Evolutionary conservation across 1,140 invertebrate genomes (phyloP).

Genomic region (Diachasmimorpha longicaudata): DNA sequence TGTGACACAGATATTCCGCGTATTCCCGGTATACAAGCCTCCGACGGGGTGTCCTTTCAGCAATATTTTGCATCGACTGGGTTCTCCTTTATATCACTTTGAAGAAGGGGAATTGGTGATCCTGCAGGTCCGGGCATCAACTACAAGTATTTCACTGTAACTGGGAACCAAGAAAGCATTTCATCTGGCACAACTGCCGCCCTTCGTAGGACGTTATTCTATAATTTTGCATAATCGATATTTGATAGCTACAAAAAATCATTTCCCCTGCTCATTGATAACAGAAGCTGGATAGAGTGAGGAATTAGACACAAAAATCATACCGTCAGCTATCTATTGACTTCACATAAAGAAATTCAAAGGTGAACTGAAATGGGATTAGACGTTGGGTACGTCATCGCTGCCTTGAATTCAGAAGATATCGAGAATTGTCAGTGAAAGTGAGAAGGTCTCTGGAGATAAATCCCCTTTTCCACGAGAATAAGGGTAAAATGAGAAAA

Average conservation of each 20-base stretch:
- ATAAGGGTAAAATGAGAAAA: neutral
- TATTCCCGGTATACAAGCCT: neutral
- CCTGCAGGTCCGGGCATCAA: neutral
- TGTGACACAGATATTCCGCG: neutral
- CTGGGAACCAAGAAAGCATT: too few relatives aligned
- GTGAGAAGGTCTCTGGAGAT: neutral
- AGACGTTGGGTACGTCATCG: constrained; percentile 18
- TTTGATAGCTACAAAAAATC: too few relatives aligned
- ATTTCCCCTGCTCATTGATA: too few relatives aligned
- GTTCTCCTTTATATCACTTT: neutral
- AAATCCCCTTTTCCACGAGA: neutral
- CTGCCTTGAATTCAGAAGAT: constrained; percentile 17
- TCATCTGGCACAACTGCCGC: too few relatives aligned
- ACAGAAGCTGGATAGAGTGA: too few relatives aligned
- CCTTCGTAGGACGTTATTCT: too few relatives aligned
- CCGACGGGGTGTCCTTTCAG: neutral
- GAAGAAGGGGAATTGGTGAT: neutral
- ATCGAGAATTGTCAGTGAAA: constrained; percentile 23
- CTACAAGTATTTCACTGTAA: neutral
- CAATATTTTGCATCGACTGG: neutral
- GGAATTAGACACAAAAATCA: too few relatives aligned
- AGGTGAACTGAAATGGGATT: constrained; percentile 9
- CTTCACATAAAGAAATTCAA: neutral
- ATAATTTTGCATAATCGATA: too few relatives aligned
- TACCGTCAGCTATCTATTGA: too few relatives aligned